Evolutionary conservation across 2,888 invertebrate genomes (phyloP).

Genomic region (Lucinisca nassula): DNA sequence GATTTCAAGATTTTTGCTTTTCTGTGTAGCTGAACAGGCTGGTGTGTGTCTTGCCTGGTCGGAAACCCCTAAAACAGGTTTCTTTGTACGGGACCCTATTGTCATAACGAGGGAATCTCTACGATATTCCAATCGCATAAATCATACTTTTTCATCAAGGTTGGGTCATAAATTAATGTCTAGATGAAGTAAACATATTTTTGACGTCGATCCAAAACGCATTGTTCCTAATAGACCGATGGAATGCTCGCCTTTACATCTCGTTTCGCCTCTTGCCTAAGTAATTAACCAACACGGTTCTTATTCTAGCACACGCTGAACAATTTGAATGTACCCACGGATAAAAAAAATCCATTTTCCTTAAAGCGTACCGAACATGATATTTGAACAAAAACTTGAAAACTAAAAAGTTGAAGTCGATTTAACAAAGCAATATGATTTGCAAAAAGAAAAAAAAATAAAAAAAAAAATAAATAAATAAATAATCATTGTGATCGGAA

Average conservation of each 20-base stretch:
- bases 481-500: too few species aligned
- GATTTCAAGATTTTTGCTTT: too few species aligned
- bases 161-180: background rate
- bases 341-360: background rate
- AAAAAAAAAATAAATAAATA: too few species aligned
- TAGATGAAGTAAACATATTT: background rate
- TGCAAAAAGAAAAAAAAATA: too few species aligned
- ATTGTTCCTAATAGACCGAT: constrained; percentile 1
- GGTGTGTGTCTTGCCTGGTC: too few species aligned
- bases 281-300: background rate
- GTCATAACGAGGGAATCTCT: too few species aligned
- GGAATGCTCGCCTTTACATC: constrained; percentile 10
- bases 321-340: background rate
- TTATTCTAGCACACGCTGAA: background rate
- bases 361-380: background rate
- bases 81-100: too few species aligned
- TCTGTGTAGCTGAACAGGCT: too few species aligned
- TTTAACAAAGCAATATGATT: too few species aligned
- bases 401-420: too few species aligned
- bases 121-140: background rate
- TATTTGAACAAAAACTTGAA: background rate
- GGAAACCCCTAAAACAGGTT: too few species aligned
- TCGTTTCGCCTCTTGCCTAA: background rate
- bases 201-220: constrained; percentile 3
- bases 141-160: background rate